Conservation (phyloP, 2,113 vertebrate species). For the Paraplagusia blochii region DNA sequence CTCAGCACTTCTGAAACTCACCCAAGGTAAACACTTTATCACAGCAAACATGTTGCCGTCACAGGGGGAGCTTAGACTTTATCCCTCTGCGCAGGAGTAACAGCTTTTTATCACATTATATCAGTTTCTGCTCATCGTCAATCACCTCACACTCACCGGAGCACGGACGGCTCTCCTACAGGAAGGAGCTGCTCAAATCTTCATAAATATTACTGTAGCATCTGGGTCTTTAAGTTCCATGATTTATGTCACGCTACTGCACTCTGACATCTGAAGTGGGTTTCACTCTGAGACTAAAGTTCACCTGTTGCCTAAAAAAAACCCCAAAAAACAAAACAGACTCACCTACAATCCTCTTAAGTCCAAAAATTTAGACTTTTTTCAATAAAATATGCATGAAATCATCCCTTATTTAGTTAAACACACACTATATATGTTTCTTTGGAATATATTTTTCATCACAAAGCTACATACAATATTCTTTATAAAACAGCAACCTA, state of each 20-base stretch:
- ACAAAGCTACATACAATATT: too few relatives aligned
- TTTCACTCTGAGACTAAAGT: too few relatives aligned
- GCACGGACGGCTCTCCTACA: conserved; percentile 25
- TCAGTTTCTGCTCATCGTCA: conserved; percentile 35
- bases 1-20: conserved; percentile 13
- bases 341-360: too few relatives aligned
- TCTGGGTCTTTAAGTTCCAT: conserved; percentile 1
- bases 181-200: conserved; percentile 25
- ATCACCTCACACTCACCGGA: conserved; percentile 35
- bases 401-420: too few relatives aligned
- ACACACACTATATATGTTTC: too few relatives aligned
- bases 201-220: conserved; percentile 8
- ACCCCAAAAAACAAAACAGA: too few relatives aligned
- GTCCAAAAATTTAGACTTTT: too few relatives aligned
- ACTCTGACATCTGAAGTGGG: background rate
- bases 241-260: conserved; percentile 11
- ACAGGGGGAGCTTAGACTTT: conserved; percentile 20
- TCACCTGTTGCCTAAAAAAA: too few relatives aligned
- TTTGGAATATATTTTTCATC: too few relatives aligned
- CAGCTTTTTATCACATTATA: conserved; percentile 27
- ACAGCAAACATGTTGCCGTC: conserved; percentile 40
- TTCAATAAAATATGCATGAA: too few relatives aligned
- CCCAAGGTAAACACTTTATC: conserved; percentile 40
- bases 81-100: background rate
- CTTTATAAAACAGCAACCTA: too few relatives aligned